Evolutionary conservation across 1,140 invertebrate species (phyloP), one percentile per base, ranked within the genome.

Genomic region (Cheumatopsyche charites): DNA sequence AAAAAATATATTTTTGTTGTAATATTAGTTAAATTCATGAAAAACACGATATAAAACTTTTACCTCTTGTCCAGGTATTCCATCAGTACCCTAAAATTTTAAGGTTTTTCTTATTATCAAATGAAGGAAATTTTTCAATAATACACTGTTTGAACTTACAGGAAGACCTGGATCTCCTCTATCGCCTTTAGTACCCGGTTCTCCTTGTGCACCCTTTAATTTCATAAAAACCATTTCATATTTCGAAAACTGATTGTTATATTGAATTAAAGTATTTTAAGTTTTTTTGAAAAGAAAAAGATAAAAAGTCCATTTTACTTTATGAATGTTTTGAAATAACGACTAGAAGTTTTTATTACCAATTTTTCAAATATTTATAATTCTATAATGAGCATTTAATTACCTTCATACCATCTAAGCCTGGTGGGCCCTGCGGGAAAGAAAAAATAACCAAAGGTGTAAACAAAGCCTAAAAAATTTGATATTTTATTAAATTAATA

Each of bases 21-120:
- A 68, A n/a, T 55, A 36, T 68, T 68, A 41, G 7, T 42, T 19
- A 3, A 52, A 52, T 52, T 52, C 23, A 26, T 7, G 25, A 43
- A 52, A 17, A 21, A 52, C 13, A 42, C 23, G 29, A 25, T 67
- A 49, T 2, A 21, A 11, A 52, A 58, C 4, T 36, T 62, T 55
- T 26, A 95, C 94, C 91, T 94, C 92, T 86, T 90, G 87, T 78
- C 94, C 94, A 78, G 94, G 94, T 80, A 96, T 95, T 78, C 94
- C 94, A 81, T 96, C 94, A 70, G 93, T 95, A 77, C 94, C 94
- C 93, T 95, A 88, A 79, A 87, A 89, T 85, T 81, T 13, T 21
- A 63, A 11, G 41, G 11, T 4, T 42, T 42, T 63, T 29, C 6
- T 3, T 26, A n/a, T 6, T 29, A 62, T 29, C 15, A 36, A 17